These are phyloP conservation scores for Microtus richardsoni DNA, from an alignment of 2,113 vertebrate genomes.

Conservation along the genomic window DNA sequence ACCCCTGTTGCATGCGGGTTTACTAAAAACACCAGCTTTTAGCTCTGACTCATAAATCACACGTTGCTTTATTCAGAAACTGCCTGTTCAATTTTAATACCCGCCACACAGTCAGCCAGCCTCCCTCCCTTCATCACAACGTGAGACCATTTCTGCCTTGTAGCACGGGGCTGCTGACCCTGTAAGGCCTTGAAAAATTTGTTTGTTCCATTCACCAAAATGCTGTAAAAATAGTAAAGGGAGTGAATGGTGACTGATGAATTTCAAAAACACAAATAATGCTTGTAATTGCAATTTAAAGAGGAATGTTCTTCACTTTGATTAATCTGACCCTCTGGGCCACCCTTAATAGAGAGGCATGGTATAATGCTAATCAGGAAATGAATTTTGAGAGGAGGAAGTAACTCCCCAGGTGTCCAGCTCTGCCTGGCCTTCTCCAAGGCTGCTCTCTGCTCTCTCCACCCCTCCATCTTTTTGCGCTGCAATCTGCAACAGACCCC, in stretches of 20 bases:
- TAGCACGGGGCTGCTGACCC: neutral
- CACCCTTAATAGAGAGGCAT: constrained; percentile 56
- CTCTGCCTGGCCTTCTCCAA: neutral
- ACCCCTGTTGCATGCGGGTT: neutral
- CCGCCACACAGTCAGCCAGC: neutral
- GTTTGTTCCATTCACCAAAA: neutral
- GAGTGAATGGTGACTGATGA: constrained; percentile 72
- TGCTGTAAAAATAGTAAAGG: constrained; percentile 66
- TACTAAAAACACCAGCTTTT: constrained; percentile 27
- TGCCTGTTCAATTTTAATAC: constrained; percentile 47
- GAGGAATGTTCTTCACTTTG: constrained; percentile 77
- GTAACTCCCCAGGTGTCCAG: neutral
- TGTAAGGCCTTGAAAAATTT: neutral
- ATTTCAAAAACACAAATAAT: constrained; percentile 74
- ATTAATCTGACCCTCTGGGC: constrained; percentile 83
- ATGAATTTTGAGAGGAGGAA: constrained; percentile 56
- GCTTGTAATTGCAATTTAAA: constrained; percentile 69
- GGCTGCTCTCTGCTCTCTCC: neutral
- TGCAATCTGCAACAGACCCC: neutral
- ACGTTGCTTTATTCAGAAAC: constrained; percentile 55
- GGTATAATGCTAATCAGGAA: constrained; percentile 82
- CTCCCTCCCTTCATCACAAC: neutral
- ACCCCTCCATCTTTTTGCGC: neutral
- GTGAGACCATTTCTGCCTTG: neutral
- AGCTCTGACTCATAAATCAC: constrained; percentile 45